Base-by-base conservation (phyloP, 2,888 invertebrate species). In the Cephus nigrinus region DNA sequence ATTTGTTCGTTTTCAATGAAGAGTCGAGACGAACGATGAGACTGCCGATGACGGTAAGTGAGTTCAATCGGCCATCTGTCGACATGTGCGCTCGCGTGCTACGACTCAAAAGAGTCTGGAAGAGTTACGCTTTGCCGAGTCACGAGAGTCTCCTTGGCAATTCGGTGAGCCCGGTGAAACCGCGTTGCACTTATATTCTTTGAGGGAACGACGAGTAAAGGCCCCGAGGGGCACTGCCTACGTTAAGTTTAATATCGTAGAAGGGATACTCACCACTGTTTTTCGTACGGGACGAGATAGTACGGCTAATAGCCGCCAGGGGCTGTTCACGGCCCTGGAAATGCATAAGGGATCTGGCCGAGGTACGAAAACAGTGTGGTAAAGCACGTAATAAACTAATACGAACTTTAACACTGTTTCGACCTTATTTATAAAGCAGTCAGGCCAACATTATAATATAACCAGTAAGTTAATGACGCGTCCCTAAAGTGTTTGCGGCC, bases 1-100 rank as follows among this genome's bases (percentile, higher is more conserved):
- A 55, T 23, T 55, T 9, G 0, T 23, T 12, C 23, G 23, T 55
- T 55, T 55, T 55, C 55, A 23, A 55, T 40, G 40, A 12, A 30
- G 73, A 34, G 73, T 35, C n/a, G 35, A 73, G 31, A 34, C 74
- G 74, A 12, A 34, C 12, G 77, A 83, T 77, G 68, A 73, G 76
- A 69, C 77, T 72, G 72, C 75, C 78, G 74, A 81, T 78, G 79
- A 80, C 76, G 79, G 71, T 76, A 83, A 82, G 81, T 78, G 82
- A 79, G 80, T 81, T 81, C 81, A 81, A 86, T 86, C 84, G 83
- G 74, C 86, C 87, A 89, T 88, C 86, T 88, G 87, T 86, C 88
- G 86, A 87, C 87, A 84, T 84, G 85, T 84, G 83, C 76, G 81
- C 77, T 87, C 84, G 87, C 88, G 87, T 87, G 88, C 82, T 80